Conservation (phyloP, 1,140 invertebrate species). For the Meloidogyne hapla region DNA sequence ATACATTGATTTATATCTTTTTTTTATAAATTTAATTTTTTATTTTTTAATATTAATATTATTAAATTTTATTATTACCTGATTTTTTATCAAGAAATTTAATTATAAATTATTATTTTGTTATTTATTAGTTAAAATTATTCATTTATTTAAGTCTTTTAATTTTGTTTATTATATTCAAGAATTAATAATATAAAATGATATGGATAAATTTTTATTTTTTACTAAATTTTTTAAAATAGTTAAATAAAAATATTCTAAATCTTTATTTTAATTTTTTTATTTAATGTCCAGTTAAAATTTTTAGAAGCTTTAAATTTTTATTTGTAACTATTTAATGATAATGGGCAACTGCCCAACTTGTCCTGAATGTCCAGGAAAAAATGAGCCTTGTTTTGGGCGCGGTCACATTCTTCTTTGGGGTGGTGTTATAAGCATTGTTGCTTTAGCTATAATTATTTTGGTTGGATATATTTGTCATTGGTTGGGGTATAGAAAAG, state of each 20-base stretch:
- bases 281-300: background rate
- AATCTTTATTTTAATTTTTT: background rate
- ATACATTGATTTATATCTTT: too few relatives aligned
- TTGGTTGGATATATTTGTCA: constrained; percentile 1
- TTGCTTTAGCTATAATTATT: background rate
- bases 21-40: too few relatives aligned
- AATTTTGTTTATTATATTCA: too few relatives aligned
- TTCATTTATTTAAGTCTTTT: too few relatives aligned
- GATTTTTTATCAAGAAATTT: too few relatives aligned
- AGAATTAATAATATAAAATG: too few relatives aligned
- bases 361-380: background rate
- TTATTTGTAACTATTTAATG: background rate
- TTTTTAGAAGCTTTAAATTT: background rate
- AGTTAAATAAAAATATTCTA: background rate
- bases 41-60: too few relatives aligned
- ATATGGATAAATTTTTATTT: too few relatives aligned
- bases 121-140: too few relatives aligned
- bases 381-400: background rate
- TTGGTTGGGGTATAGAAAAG: background rate
- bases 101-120: too few relatives aligned
- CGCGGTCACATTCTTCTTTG: background rate
- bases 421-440: background rate
- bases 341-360: background rate
- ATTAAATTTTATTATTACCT: too few relatives aligned
- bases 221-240: too few relatives aligned